These are phyloP conservation scores for Crypturellus tataupa DNA, from an alignment of 2,797 vertebrate genomes.

Conservation along the genomic window DNA sequence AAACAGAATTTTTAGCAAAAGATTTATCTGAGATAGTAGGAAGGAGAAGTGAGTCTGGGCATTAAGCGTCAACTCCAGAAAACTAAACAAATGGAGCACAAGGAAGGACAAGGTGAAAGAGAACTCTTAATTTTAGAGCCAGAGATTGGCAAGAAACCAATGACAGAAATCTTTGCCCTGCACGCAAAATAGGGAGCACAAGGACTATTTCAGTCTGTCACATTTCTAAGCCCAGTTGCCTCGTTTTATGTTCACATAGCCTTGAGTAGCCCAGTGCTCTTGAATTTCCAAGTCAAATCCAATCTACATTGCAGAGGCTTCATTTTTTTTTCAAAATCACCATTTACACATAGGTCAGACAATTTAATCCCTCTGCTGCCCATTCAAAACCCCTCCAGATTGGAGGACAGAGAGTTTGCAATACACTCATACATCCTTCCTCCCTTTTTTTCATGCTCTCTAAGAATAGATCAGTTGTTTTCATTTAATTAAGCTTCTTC, in stretches of 20 bases:
- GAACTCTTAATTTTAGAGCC: neutral
- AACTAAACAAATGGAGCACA: neutral
- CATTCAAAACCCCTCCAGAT: neutral
- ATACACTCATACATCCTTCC: rapidly evolving
- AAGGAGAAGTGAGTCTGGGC: neutral
- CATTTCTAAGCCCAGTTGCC: neutral
- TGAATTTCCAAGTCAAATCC: neutral
- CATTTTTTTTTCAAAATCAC: neutral
- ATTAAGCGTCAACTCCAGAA: neutral
- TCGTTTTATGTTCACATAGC: neutral
- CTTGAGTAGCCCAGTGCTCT: neutral
- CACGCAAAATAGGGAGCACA: neutral
- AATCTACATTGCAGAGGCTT: neutral
- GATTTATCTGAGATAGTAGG: neutral
- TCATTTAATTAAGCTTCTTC: neutral
- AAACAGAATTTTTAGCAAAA: neutral
- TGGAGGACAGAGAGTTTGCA: neutral
- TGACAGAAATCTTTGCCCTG: neutral
- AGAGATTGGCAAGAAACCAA: neutral
- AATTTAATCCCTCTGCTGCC: neutral
- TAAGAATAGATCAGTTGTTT: neutral
- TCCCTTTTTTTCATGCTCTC: neutral
- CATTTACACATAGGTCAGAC: neutral
- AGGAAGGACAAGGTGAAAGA: neutral
- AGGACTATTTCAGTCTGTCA: neutral